Base-by-base conservation (phyloP, 2,888 invertebrate genomes). In the Blomia tropicalis region DNA sequence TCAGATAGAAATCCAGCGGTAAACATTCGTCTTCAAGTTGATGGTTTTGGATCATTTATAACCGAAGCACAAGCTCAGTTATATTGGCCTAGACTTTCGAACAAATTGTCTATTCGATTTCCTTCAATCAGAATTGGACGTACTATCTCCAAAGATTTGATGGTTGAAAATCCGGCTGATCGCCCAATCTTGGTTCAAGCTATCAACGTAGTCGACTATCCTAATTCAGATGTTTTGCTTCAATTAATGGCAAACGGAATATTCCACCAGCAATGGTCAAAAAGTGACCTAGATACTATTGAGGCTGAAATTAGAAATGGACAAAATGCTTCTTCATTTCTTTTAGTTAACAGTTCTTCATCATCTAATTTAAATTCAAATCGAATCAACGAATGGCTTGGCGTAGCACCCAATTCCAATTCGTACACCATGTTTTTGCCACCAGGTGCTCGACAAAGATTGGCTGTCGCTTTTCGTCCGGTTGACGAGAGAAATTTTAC, bases 81-180 rank as follows among this genome's bases (percentile, higher is more conserved):
- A 69, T 77, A 78, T 62, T 84, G 84, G 84, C 85, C 85, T 2
- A 71, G 74, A 23, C 68, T 78, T 19, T 70, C 76, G 56, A 72
- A 72, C 51, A 73, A 72, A 63, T 70, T 70, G 36, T 71, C 77
- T 74, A 72, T 83, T 59, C 77, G 75, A 67, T 85, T 85, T 74
- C 83, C 85, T 4, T 73, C 84, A 31, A 84, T 85, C 1, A 84
- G 85, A 74, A 80, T 85, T 62, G 83, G 83, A 63, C 83, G 83
- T 71, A 77, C 78, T 61, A 78, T 81, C 75, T 72, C 81, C 69
- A 78, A 80, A 71, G 80, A 80, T 64, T 75, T 88, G 69, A 79
- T 80, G 60, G 75, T 85, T 68, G 78, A 80, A 71, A 90, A 89
- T 77, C 87, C 88, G 32, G 79, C 81, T 66, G 79, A 79, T 70